These are phyloP conservation scores for Neelides sp. DNA, from an alignment of 1,140 invertebrate genomes.

Conservation along the genomic window DNA sequence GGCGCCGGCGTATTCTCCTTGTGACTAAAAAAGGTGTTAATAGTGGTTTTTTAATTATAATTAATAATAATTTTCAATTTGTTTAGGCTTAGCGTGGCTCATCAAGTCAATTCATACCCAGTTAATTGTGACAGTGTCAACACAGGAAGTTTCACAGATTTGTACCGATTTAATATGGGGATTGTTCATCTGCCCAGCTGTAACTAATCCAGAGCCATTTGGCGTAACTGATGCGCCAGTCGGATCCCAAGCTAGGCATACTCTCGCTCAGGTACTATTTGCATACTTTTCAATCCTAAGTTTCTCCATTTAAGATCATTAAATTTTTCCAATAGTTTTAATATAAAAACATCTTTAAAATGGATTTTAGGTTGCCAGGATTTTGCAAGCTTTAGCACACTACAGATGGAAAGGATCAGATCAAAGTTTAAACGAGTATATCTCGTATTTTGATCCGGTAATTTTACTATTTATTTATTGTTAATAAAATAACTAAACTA, in stretches of 20 bases:
- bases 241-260: conserved; percentile 21
- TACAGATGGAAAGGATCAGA: conserved; percentile 43
- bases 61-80: conserved; percentile 38
- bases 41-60: too few species aligned
- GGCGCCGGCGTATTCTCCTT: too few species aligned
- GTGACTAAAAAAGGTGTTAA: too few species aligned
- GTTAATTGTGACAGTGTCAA: conserved; percentile 33
- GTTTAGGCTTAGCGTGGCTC: conserved; percentile 43
- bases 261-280: conserved; percentile 21
- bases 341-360: too few species aligned
- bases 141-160: conserved; percentile 52
- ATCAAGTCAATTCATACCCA: conserved; percentile 44
- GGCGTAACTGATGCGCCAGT: conserved; percentile 40
- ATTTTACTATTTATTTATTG: neutral
- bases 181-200: conserved; percentile 88
- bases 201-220: conserved; percentile 88
- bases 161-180: conserved; percentile 87
- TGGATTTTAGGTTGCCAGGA: conserved; percentile 45
- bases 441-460: conserved; percentile 31
- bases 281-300: neutral
- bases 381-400: conserved; percentile 48
- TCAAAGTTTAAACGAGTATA: conserved; percentile 38
- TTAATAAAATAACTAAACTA: neutral
- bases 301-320: too few species aligned
- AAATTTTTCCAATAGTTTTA: too few species aligned